Base-by-base conservation (phyloP, 2,888 invertebrate genomes). In the Eupithecia abbreviata region DNA sequence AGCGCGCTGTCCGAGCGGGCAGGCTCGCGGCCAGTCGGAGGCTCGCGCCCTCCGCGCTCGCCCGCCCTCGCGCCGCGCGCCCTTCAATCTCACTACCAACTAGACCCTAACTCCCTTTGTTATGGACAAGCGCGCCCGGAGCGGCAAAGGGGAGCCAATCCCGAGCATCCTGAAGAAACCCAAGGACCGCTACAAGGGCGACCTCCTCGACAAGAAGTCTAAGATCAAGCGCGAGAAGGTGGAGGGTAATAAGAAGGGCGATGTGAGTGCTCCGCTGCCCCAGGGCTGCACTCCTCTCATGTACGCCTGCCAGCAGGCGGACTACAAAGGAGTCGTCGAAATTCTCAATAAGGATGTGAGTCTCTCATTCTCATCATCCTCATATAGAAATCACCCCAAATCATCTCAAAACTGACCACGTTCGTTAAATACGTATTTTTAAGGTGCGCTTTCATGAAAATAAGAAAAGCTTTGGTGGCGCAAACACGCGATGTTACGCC, bases 251-350 rank as follows among this genome's bases (percentile, higher is more conserved):
- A 92, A 89, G 85, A 92, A 89, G 83, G 84, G 84, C 71, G 92
- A 92, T 91, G 93, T 90, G 86, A 91, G 85, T 86, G 87, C 91
- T 76, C 91, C 93, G 84, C 91, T 96, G 84, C 95, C 95, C 83
- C 96, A 95, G 87, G 97, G 98, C 86, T 98, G 98, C 91, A 97
- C 98, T 82, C 96, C 97, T 85, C 96, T 98, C 88, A 98, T 98
- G 98, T 98, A 98, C 94, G 98, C 98, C 86, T 98, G 98, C 90
- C 98, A 98, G 92, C 98, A 98, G 90, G 98, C 97, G 73, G 97
- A 98, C 93, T 97, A 97, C 90, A 96, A 96, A 82, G 96, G 96
- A 83, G 98, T 98, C 82, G 95, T 97, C 83, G 96, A 96, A 84
- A 96, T 97, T 84, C 96, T 98, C 84, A 96, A 96, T 86, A 97